Base-by-base conservation (phyloP, 2,888 invertebrate genomes). In the Gordius sp. region DNA sequence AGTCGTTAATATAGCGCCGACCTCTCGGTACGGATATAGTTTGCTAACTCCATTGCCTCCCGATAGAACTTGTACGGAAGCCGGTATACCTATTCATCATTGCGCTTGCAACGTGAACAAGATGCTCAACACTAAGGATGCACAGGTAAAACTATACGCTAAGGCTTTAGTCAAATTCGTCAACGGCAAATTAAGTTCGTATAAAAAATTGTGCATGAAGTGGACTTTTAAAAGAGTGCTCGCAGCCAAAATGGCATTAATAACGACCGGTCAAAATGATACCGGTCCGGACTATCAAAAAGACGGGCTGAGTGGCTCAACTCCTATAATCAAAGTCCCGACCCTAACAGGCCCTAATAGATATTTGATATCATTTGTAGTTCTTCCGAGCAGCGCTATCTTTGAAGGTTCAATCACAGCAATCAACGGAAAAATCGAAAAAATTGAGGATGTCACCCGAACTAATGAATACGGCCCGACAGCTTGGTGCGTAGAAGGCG, bases 21-120 rank as follows among this genome's bases (percentile, higher is more conserved):
- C 20, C 20, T 4, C 20, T n/a, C 4, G 47, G 4, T 23, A 47
- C 8, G n/a, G n/a, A n/a, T n/a, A n/a, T n/a, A 47, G 47, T 20
- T 47, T 47, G 20, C 20, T 47, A 4, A 8, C 20, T n/a, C 47
- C 47, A n/a, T 20, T 47, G 23, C 8, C 4, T 20, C 16, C 20
- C 8, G 16, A 20, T n/a, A 8, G 47, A 20, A 8, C 16, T 4
- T 47, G 47, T 20, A 8, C 8, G 20, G 47, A 47, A n/a, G 47
- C 47, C 4, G 47, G 47, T n/a, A 20, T 47, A n/a, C 20, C 47
- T n/a, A 8, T 47, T 23, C 47, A 47, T 47, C 23, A n/a, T 47
- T 47, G 47, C 20, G 47, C 47, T 47, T 47, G 47, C 20, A 47
- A 47, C 47, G 20, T 47, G 8, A 47, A 47, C 23, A 47, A 47